Percentiles rank a stretch among this genome's conserved stretches.
Conservation (phyloP, 2,113 vertebrate species). For the Chaetorhynchus papuensis region DNA sequence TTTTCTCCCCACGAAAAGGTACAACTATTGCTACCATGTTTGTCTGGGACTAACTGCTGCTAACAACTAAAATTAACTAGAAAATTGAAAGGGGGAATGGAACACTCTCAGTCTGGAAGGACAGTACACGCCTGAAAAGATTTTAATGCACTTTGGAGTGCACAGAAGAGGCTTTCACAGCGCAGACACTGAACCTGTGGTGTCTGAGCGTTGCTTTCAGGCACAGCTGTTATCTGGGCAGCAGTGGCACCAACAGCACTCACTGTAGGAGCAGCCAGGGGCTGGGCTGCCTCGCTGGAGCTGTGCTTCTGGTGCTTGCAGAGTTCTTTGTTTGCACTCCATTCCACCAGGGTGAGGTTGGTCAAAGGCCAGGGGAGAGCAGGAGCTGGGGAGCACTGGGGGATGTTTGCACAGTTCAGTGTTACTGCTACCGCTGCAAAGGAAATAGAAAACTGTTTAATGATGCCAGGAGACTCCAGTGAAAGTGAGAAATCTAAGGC, state of each 20-base stretch:
- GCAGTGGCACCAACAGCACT: fast-evolving
- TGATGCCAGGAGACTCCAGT: background rate
- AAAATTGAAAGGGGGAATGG: background rate
- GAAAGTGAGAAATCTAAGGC: background rate
- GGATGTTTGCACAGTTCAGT: background rate
- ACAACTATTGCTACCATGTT: fast-evolving
- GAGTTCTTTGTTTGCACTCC: background rate
- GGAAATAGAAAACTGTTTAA: background rate
- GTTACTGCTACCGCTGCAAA: background rate
- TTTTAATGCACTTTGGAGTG: background rate
- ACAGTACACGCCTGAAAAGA: background rate
- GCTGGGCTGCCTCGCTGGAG: background rate
- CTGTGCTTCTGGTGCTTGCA: background rate
- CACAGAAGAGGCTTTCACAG: fast-evolving
- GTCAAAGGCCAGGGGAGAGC: background rate
- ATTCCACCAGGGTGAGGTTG: background rate
- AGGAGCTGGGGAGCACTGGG: background rate
- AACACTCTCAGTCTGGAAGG: background rate
- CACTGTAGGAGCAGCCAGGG: background rate
- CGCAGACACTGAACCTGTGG: background rate
- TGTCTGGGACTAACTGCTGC: background rate
- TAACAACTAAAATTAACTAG: background rate
- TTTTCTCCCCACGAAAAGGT: background rate
- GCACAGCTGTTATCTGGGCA: background rate
- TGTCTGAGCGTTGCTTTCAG: background rate